Conservation (phyloP, 2,797 vertebrate genomes). For the Phalloptychus januarius region DNA sequence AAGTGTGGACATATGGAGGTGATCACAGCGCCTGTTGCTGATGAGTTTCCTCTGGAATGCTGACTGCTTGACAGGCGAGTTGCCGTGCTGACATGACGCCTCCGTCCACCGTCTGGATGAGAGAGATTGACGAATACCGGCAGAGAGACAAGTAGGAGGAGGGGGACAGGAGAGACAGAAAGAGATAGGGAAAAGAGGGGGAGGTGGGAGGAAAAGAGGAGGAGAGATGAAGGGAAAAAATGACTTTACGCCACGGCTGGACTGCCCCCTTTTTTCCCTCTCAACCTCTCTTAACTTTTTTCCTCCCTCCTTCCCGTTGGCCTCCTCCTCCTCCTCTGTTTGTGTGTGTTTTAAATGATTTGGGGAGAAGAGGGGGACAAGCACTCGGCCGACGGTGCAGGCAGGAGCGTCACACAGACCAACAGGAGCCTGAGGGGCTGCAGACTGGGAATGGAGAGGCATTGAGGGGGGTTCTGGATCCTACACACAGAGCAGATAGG, state of each 20-base stretch:
- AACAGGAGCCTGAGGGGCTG: conserved; percentile 67
- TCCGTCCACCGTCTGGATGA: conserved; percentile 71
- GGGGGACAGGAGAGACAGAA: conserved; percentile 43
- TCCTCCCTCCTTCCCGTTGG: conserved; percentile 31
- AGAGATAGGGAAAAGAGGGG: conserved; percentile 60
- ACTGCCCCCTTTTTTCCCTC: conserved; percentile 80
- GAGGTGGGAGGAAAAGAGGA: conserved; percentile 68
- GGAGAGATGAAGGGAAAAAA: conserved; percentile 73
- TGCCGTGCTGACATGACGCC: conserved; percentile 83
- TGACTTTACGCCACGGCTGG: conserved; percentile 75
- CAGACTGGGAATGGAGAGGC: conserved; percentile 52
- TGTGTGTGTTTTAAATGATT: conserved; percentile 74
- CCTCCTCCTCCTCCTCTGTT: conserved; percentile 57
- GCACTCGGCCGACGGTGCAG: conserved; percentile 78
- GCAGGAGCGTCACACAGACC: conserved; percentile 72
- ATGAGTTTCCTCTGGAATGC: conserved; percentile 85
- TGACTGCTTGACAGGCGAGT: conserved; percentile 86
- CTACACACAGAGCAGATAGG: conserved; percentile 52
- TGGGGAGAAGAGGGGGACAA: conserved; percentile 76
- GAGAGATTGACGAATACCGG: conserved; percentile 49
- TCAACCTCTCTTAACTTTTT: conserved; percentile 73
- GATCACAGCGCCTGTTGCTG: conserved; percentile 83
- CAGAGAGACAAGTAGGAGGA: conserved; percentile 28
- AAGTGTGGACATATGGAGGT: conserved; percentile 84
- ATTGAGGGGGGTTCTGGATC: conserved; percentile 38